phyloP scores from a whole-genome alignment of 2,113 vertebrate genomes.

The Hylia prasina region DNA sequence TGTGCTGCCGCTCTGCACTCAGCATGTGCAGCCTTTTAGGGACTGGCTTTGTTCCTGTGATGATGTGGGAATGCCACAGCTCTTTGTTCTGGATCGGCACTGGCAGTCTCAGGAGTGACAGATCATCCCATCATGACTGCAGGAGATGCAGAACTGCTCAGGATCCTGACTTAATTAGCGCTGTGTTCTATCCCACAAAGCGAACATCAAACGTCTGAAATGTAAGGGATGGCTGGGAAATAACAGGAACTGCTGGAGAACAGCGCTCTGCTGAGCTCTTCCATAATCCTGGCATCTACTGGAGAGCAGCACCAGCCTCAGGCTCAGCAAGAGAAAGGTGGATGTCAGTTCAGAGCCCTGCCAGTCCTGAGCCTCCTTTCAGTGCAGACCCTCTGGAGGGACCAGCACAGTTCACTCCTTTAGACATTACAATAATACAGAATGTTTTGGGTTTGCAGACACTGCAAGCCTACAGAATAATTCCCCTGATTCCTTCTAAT shows the following conservation, averaged over 20 bases:
- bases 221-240: background rate
- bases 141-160: background rate
- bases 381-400: background rate
- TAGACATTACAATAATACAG: fast-evolving
- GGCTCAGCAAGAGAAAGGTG: background rate
- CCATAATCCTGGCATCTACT: background rate
- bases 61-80: background rate
- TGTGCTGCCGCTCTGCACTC: background rate
- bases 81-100: background rate
- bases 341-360: background rate
- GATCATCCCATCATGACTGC: background rate
- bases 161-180: background rate
- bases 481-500: background rate
- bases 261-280: background rate
- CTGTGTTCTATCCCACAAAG: background rate
- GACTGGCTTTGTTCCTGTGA: background rate
- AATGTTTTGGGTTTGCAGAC: background rate
- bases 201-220: background rate
- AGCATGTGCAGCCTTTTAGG: fast-evolving
- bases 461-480: background rate
- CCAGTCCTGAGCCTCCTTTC: background rate
- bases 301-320: background rate
- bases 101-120: background rate
- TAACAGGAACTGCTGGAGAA: background rate
- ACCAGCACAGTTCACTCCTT: background rate